Evolutionary conservation across 1,140 invertebrate species (phyloP), one percentile per base, ranked within the genome.

Genomic region (Hylaeus anthracinus): DNA sequence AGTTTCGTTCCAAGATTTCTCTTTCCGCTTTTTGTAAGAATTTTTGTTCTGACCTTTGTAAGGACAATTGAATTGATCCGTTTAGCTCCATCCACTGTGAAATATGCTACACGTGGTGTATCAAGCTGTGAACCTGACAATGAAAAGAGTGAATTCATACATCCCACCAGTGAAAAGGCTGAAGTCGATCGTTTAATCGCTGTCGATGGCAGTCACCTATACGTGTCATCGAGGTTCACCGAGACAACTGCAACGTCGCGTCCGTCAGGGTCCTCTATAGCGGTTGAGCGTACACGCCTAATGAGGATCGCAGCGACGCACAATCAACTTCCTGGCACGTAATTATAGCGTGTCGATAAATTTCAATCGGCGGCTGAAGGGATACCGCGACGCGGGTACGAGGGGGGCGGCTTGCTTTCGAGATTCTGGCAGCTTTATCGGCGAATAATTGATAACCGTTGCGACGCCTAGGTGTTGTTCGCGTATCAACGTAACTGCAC

Each of bases 341-440:
- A 91, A 92, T 92, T 91, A 91, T 89, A 83, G 88, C 82, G 84
- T 89, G 89, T 91, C 90, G 80, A 91, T 91, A 91, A 92, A 92
- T 92, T 91, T 90, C 88, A 88, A 91, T 91, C 87, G 87, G 79
- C 69, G 70, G 26, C 48, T 26, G 63, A 74, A 82, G 78, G 71
- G 65, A 58, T 43, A 69, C 53, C 45, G 73, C 15, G 26, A 43
- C 41, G 61, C 14, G 69, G 37, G 39, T 56, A 60, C 51, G 70
- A 60, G 55, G 9, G 60, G 43, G 61, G 70, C 81, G n/a, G 45
- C 45, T 8, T 84, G 86, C 87, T 90, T 88, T 83, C 80, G 71
- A 86, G 82, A 86, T 87, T 89, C 85, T 79, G 86, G 83, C 89
- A 86, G 82, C 75, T 89, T 90, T 89, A 88, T 90, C 83, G 88